Evolutionary conservation across 2,113 vertebrate genomes (phyloP), one percentile per base, ranked within the genome.

Genomic region (Megaceryle maxima): DNA sequence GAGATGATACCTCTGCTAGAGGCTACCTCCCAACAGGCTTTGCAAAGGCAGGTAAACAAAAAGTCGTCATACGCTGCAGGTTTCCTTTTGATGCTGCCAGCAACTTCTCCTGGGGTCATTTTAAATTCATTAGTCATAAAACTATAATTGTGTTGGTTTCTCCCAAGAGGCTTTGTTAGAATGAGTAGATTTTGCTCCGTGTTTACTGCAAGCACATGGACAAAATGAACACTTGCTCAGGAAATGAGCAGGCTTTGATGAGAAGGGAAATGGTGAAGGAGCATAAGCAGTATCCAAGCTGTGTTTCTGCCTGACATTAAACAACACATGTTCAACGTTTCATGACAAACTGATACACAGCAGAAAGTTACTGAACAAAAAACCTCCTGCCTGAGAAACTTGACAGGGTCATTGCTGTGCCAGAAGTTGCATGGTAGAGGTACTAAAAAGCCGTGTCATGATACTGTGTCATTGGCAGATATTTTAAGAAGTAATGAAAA

Each of bases 261-360:
- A 85, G 83, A 87, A 93, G 41, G 50, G 31, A 90, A 86, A 92
- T 51, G 46, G 46, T 70, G 72, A 90, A 80, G 68, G 55, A 96
- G 46, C 39, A 41, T 66, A 81, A 95, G 80, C 90, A 63, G 59
- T 87, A 93, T 39, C 80, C 86, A 96, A 94, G 88, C 85, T 94
- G 94, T 96, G 83, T 80, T 95, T 96, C 91, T 91, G 83, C 81
- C 44, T 95, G 92, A 92, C 90, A 88, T 96, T 97, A 95, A 97
- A 97, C 93, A 96, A 94, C 94, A 96, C 90, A 96, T 96, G 96
- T 56, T 96, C 86, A 93, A 70, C 15, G 17, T 96, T 96, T 95
- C 67, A 41, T 19, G 88, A 96, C 92, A 94, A 94, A 88, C 68
- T 43, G 80, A 93, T 93, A 73, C 57, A 87, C n/a, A 84, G 69